Conservation (phyloP, 2,113 vertebrate genomes). For the Plecturocebus donacophilus region DNA sequence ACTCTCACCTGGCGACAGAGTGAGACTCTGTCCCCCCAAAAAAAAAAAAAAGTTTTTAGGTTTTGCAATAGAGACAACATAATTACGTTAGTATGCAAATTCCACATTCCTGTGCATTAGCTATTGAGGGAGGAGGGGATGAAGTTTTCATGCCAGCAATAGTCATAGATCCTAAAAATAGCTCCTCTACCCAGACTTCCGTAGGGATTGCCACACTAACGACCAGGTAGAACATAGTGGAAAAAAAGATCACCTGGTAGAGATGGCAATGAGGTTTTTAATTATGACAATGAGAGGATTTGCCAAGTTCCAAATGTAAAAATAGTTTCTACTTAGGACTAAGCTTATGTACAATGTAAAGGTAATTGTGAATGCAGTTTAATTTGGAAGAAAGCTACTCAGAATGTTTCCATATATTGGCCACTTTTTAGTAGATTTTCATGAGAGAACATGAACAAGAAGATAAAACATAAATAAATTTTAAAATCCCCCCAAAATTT, state of each 20-base stretch:
- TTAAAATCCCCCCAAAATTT: too few relatives aligned
- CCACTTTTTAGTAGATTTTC: not conserved
- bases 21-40: too few relatives aligned
- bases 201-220: not conserved
- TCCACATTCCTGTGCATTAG: too few relatives aligned
- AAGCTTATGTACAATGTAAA: not conserved
- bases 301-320: slow-evolving; percentile 54
- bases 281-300: slow-evolving; percentile 2
- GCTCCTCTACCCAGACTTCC: slow-evolving; percentile 20
- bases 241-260: not conserved
- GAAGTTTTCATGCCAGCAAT: not conserved
- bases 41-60: too few relatives aligned
- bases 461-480: too few relatives aligned
- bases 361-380: not conserved
- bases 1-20: too few relatives aligned
- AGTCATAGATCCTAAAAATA: slow-evolving; percentile 42
- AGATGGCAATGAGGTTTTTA: not conserved
- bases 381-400: not conserved
- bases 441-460: too few relatives aligned
- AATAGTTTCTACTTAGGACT: slow-evolving; percentile 33
- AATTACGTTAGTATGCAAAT: too few relatives aligned
- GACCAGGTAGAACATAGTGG: slow-evolving; percentile 33
- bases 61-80: too few relatives aligned
- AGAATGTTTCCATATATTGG: not conserved
- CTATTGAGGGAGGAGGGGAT: too few relatives aligned